phyloP scores from a whole-genome alignment of 2,113 vertebrate species.

The Rhadina sibilatrix region DNA sequence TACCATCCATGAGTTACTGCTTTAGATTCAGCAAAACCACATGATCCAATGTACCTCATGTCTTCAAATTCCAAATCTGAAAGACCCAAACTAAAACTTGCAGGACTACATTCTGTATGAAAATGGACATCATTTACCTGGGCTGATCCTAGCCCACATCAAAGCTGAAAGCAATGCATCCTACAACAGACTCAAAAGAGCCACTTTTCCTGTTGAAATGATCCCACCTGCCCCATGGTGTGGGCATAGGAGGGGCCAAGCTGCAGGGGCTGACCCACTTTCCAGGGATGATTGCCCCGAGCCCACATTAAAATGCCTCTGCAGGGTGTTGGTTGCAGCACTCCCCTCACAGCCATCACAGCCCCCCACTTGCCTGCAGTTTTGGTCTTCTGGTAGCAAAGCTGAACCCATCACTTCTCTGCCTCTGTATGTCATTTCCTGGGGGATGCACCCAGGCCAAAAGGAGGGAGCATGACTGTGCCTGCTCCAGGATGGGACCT shows the following conservation, averaged over 20 bases:
- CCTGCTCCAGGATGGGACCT: neutral
- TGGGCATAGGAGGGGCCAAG: neutral
- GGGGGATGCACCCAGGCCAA: accelerated
- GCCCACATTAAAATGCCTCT: neutral
- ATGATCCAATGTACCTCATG: neutral
- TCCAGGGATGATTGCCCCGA: accelerated
- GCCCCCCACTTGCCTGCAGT: neutral
- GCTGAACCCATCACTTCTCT: neutral
- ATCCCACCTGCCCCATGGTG: neutral
- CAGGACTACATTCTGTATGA: neutral
- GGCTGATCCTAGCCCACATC: neutral
- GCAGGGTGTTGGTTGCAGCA: too few relatives aligned
- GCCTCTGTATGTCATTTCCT: accelerated
- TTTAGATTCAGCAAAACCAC: neutral
- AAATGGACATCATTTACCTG: neutral
- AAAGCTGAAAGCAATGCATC: neutral
- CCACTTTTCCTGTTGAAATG: neutral
- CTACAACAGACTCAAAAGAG: neutral
- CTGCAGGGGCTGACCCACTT: neutral
- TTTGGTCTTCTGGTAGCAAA: neutral
- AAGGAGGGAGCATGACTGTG: neutral
- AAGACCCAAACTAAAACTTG: neutral
- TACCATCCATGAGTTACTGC: neutral
- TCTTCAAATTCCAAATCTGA: neutral
- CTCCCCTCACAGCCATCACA: neutral